Conservation (phyloP, 2,797 vertebrate genomes). For the Eulemur rubriventer region DNA sequence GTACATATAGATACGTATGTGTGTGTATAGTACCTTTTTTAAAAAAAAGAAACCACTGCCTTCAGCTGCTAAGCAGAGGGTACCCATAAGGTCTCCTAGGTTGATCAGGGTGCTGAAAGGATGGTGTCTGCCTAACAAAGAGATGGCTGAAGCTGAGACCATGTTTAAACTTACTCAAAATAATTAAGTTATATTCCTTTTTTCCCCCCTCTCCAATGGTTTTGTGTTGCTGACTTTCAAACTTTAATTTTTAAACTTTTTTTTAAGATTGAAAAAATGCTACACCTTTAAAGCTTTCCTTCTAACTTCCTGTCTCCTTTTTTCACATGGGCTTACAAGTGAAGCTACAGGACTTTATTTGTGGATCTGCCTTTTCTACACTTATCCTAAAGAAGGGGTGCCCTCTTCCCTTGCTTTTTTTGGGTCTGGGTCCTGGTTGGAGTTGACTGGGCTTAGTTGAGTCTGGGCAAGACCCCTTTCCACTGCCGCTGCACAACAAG, state of each 20-base stretch:
- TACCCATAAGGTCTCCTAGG: background rate
- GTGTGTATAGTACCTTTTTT: background rate
- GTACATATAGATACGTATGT: background rate
- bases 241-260: background rate
- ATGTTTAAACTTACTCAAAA: background rate
- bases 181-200: background rate
- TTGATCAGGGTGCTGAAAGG: background rate
- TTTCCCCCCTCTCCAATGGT: background rate
- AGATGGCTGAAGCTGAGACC: background rate
- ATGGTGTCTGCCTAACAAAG: background rate
- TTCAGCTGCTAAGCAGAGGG: background rate
- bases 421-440: conserved; percentile 58
- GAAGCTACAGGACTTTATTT: background rate
- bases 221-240: background rate
- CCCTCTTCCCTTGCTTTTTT: conserved; percentile 30
- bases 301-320: conserved; percentile 56
- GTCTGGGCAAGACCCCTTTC: conserved; percentile 67
- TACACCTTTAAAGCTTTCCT: conserved; percentile 75
- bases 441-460: conserved; percentile 67
- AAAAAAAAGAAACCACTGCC: background rate
- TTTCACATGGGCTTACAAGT: background rate
- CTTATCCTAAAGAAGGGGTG: conserved; percentile 36
- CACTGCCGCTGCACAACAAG: conserved; percentile 42
- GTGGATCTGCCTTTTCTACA: conserved; percentile 31
- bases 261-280: conserved; percentile 61